Evolutionary conservation across 2,797 vertebrate species (phyloP), one percentile per base, ranked within the genome.

Genomic region (Iguana delicatissima): DNA sequence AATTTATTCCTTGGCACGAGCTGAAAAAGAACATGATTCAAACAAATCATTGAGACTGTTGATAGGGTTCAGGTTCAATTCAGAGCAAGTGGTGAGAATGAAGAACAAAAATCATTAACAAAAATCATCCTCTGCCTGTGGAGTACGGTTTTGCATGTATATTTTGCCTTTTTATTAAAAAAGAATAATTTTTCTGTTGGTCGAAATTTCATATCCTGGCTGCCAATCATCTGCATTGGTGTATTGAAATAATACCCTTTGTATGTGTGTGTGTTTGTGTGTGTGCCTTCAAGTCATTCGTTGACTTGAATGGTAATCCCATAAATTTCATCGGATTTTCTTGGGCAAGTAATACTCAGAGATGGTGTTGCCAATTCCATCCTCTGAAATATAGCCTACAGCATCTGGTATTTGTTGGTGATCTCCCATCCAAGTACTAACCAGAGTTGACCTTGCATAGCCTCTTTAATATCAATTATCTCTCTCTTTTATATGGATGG

Each of bases 391-490:
- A 46, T 46, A 46, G 42, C 42, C 42, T 46, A 46, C 42, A 46
- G 4, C 42, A 3, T 46, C 42, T 46, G 42, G 42, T 46, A 46
- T 46, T 46, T 46, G 42, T 46, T 46, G 42, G 42, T 46, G 42
- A 46, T 46, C 42, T 46, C 42, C 42, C 42, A 46, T 46, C 42
- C 42, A 46, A 46, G 42, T 46, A 46, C 42, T 46, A 46, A 46
- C 42, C 42, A 46, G 42, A 4, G 42, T 46, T 46, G 42, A 46
- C 42, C 4, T 46, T 46, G 42, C 42, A 46, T 46, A 46, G 42
- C 8, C 74, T 90, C 87, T 59, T 67, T 80, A 81, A 92, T 93
- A 69, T 91, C 94, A 84, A 92, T 89, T 92, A 84, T 87, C 92
- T 69, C 26, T 7, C 26, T 42, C 50, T 26, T 1, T 20, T 42